Evolutionary conservation across 1,140 invertebrate genomes (phyloP).

Genomic region (Drosophila jambulina): DNA sequence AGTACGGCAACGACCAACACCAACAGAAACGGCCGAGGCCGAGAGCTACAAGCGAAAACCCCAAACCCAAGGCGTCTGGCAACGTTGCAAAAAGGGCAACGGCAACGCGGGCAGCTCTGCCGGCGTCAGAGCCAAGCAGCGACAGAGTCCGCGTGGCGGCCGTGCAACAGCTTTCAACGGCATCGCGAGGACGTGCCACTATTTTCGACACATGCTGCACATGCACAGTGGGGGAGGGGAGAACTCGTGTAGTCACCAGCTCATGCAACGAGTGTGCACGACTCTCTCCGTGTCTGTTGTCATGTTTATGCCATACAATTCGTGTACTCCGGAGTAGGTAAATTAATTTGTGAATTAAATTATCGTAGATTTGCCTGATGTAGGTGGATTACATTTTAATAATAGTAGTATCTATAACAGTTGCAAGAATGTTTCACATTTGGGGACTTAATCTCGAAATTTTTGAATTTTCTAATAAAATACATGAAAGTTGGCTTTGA

Average conservation of each 20-base stretch:
- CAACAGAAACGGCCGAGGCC: slow-evolving; percentile 18
- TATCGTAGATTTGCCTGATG: too few relatives aligned
- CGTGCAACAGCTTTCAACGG: slow-evolving; percentile 72
- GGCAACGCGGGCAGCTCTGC: slow-evolving; percentile 25
- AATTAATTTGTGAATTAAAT: background rate
- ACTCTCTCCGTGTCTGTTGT: slow-evolving; percentile 6
- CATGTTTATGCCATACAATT: background rate
- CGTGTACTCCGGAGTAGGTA: background rate
- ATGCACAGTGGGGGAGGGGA: slow-evolving; percentile 38
- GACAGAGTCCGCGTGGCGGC: slow-evolving; percentile 62
- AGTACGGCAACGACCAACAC: slow-evolving; percentile 47
- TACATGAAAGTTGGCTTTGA: too few relatives aligned
- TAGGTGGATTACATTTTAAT: too few relatives aligned
- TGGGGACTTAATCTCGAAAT: background rate
- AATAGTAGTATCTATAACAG: too few relatives aligned
- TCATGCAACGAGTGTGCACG: slow-evolving; percentile 12
- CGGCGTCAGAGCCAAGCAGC: slow-evolving; percentile 3
- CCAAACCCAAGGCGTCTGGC: slow-evolving; percentile 73
- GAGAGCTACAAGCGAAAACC: slow-evolving; percentile 49
- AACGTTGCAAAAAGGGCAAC: slow-evolving; percentile 65
- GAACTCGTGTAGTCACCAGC: slow-evolving; percentile 3
- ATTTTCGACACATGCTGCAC: slow-evolving; percentile 72
- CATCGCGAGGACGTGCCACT: slow-evolving; percentile 61
- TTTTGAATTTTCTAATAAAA: too few relatives aligned
- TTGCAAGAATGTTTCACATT: background rate